Base-by-base conservation (phyloP, 2,888 invertebrate genomes). In the Sisyra nigra region DNA sequence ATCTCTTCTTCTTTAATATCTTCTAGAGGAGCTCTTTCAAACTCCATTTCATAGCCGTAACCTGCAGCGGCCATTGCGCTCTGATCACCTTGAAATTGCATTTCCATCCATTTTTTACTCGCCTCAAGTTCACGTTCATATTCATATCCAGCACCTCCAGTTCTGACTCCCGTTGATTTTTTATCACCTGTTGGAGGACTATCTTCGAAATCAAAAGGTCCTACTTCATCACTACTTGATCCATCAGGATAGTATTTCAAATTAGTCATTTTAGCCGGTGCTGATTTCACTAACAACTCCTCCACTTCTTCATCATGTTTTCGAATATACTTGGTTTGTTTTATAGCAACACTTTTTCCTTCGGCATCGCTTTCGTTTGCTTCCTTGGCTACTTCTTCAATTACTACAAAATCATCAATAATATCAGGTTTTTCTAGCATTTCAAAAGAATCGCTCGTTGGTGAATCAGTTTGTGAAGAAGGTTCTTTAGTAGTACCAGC, bases 1-100 rank as follows among this genome's bases (percentile, higher is more conserved):
- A 81, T 73, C 63, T 92, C 92, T 61, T 92, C 91, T 60, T 89
- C 88, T 63, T 89, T 88, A 35, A 89, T 91, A 53, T 92, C 91
- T 65, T 91, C 91, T 33, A 91, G 62, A 3, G 87, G 81, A 11
- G 86, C 81, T 46, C 86, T 69, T 54, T 86, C 84, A 48, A 83
- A 80, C 49, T 87, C 87, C 57, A 86, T 80, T 45, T 79, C 79
- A 54, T 78, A 80, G 1, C 73, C 70, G 46, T 76, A 67, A 41
- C 75, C 75, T 32, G 69, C 69, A 34, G 69, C 72, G 44, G 68
- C 65, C 51, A 80, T 72, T 2, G 67, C 66, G 1, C 70, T 64
- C 47, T 71, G 69, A 53, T 79, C 79, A 38, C 79, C 79, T 61
- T 83, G 82, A 56, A 84, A 80, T 51, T 89, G 88, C 78, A 86